Evolutionary conservation across 1,140 invertebrate species (phyloP).

Genomic region (Acromyrmex heyeri): DNA sequence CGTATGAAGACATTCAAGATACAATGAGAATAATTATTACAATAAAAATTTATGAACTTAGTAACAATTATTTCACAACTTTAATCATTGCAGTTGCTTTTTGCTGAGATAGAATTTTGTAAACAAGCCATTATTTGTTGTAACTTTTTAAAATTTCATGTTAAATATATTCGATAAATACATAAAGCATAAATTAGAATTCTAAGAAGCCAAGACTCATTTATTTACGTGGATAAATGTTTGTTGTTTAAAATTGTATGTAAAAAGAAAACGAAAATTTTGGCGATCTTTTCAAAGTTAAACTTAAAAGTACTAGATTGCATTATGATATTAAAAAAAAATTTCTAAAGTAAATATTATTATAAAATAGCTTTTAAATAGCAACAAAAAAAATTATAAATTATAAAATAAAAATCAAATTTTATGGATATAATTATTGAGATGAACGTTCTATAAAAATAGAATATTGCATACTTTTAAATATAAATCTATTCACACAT

Average conservation of each 20-base stretch:
- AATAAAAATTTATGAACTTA: neutral
- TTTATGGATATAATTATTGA: neutral
- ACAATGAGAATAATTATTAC: neutral
- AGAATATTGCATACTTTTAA: neutral
- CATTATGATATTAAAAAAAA: neutral
- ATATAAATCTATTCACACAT: neutral
- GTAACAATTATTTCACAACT: neutral
- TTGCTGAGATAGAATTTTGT: neutral
- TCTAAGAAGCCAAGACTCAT: neutral
- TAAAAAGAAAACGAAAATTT: neutral
- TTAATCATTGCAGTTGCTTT: neutral
- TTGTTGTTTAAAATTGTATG: neutral
- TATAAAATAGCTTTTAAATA: neutral
- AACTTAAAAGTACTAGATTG: neutral
- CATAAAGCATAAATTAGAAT: neutral
- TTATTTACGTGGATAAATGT: neutral
- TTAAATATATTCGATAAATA: neutral
- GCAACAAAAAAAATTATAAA: neutral
- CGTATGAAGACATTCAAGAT: conserved; percentile 27
- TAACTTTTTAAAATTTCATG: neutral
- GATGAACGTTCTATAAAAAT: neutral
- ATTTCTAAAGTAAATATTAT: neutral
- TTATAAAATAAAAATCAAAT: neutral
- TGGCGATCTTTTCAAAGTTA: neutral
- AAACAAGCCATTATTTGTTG: neutral